Base-by-base conservation (phyloP, 2,888 invertebrate genomes). In the Cerastis rubricosa region DNA sequence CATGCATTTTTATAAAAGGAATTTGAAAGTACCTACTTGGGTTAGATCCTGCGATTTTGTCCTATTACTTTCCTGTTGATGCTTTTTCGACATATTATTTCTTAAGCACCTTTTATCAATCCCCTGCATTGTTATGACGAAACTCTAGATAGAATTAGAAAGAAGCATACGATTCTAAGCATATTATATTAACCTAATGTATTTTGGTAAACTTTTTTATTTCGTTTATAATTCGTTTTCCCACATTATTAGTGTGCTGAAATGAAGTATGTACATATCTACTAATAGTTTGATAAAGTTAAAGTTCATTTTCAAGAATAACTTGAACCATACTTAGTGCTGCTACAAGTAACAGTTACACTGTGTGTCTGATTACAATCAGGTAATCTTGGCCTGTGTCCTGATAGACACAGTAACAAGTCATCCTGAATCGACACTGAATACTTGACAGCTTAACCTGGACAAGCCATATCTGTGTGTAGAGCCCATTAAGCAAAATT, bases 401-500 rank as follows among this genome's bases (percentile, higher is more conserved):
- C 35, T 35, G 35, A 35, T 35, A 3, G 43, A 6, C 49, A 35
- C 19, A 49, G 29, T 59, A 51, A 17, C n/a, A 45, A 61, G 14
- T 35, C 49, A 35, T 40, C 6, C 45, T 51, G 25, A 54, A 80
- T 49, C 61, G 29, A 66, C 51, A 43, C 40, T 61, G 35, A 14
- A 57, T 25, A 40, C 29, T 49, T 29, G n/a, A 69, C 17, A 35
- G 51, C 45, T 29, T 59, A 76, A 78, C 57, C 65, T 74, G 76
- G 86, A 83, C 66, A 76, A 85, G 57, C 64, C 76, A 85, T 71
- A 74, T 86, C 86, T 76, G 78, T 77, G 83, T 77, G 83, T 81
- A 78, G 64, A 61, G 14, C 80, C 81, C 65, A 22, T 69, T 61
- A 69, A 17, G 17, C 54, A 51, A 22, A 66, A 61, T 40, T 70